Base-by-base conservation (phyloP, 2,888 invertebrate genomes). In the Phymatocera aterrima region DNA sequence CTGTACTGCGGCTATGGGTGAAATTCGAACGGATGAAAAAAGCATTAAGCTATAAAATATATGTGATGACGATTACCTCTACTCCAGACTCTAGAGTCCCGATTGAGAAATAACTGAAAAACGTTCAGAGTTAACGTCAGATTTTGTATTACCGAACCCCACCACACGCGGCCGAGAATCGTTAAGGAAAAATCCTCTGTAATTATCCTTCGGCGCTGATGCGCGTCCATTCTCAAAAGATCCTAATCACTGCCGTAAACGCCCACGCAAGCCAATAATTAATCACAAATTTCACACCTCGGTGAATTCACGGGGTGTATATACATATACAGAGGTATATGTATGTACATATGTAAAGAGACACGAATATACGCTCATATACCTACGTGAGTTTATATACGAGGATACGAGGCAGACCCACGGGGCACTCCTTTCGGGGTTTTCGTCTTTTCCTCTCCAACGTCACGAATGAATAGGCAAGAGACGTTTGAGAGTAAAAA, bases 231-330 rank as follows among this genome's bases (percentile, higher is more conserved):
- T 57, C 28, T 57, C 28, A 57, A 46, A 68, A 40, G 68, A 68
- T 68, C 77, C 79, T 77, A 78, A 83, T 83, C 81, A 81, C 78
- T 68, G 37, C 77, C 78, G 77, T 79, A 64, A 65, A 80, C 48
- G 80, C 82, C 82, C 80, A 82, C 81, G 81, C 78, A 70, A 79
- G 80, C 78, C 79, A 79, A 83, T 84, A 86, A 88, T 88, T 88
- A 88, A 88, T 88, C 86, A 88, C 84, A 81, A 84, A 87, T 87
- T 88, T 88, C 87, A 87, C 88, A 88, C 88, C 83, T 86, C 82
- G 78, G 79, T 79, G 68, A 46, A 68, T 68, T 68, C 28, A 15
- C 8, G 21, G 15, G n/a, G 8, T 8, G 8, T 6, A 24, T 43
- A n/a, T 61, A 18, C 24, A 57, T 8, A 15, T 24, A 37, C 34